Conservation (phyloP, 2,888 invertebrate genomes). For the Pterostichus niger region DNA sequence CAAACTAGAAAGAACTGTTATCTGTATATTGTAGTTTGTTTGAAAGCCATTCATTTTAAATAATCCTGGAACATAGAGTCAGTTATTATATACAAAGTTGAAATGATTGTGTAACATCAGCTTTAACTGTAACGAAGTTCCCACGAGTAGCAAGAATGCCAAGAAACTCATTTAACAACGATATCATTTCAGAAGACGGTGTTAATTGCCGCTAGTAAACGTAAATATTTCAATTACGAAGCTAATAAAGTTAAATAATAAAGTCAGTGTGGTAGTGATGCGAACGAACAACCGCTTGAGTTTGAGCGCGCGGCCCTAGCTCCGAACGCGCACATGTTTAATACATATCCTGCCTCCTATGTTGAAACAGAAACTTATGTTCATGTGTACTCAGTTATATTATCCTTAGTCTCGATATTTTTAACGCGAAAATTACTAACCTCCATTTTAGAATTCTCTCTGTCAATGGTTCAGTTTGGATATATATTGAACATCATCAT, state of each 20-base stretch:
- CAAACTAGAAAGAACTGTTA: too few species aligned
- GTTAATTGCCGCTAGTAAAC: constrained; percentile 63
- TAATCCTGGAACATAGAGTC: not conserved
- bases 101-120: constrained; percentile 34
- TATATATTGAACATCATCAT: too few species aligned
- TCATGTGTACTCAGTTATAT: not conserved
- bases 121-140: constrained; percentile 21
- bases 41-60: not conserved
- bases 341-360: not conserved
- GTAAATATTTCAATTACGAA: constrained; percentile 64
- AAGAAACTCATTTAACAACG: constrained; percentile 57
- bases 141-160: constrained; percentile 34
- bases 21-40: too few species aligned
- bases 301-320: not conserved
- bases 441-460: too few species aligned
- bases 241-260: constrained; percentile 62
- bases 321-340: constrained; percentile 14
- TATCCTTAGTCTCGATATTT: not conserved
- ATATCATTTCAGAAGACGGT: constrained; percentile 61
- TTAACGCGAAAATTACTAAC: not conserved
- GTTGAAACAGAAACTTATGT: not conserved
- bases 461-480: too few species aligned
- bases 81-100: constrained; percentile 16
- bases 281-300: constrained; percentile 10
- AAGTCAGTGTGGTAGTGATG: constrained; percentile 26